Conservation (phyloP, 2,113 vertebrate species). For the Sisor rabdophorus region DNA sequence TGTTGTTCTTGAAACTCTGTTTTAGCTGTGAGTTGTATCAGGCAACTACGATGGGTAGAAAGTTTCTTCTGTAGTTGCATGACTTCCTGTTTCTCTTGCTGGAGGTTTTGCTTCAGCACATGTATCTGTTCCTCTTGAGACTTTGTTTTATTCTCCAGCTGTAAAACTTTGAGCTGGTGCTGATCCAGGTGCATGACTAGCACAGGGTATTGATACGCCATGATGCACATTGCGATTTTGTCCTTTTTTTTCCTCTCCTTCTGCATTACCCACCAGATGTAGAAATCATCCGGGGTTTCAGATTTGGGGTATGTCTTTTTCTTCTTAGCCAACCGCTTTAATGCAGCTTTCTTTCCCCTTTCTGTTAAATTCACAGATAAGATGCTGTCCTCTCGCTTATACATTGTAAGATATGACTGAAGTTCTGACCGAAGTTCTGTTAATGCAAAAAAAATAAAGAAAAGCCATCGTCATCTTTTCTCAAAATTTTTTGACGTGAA, state of each 20-base stretch:
- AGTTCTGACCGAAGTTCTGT: background rate
- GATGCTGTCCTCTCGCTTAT: background rate
- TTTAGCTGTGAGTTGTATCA: background rate
- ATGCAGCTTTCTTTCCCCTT: background rate
- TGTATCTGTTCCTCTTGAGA: background rate
- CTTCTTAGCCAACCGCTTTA: background rate
- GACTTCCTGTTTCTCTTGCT: background rate
- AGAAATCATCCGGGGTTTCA: background rate
- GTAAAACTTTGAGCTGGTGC: background rate
- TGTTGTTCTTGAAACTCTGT: background rate
- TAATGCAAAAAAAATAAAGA: background rate
- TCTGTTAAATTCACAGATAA: background rate
- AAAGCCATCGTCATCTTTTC: background rate
- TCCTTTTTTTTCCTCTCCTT: constrained; percentile 1
- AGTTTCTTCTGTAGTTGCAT: background rate
- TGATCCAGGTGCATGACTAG: background rate
- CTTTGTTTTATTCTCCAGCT: background rate
- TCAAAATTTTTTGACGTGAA: no score
- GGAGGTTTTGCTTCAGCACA: background rate
- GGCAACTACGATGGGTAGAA: no score
- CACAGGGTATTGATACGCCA: background rate
- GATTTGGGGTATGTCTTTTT: background rate
- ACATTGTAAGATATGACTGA: background rate
- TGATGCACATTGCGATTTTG: constrained; percentile 14
- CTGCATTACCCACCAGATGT: background rate